Evolutionary conservation across 1,140 invertebrate genomes (phyloP), one percentile per base, ranked within the genome.

Genomic region (Camponotus pennsylvanicus): DNA sequence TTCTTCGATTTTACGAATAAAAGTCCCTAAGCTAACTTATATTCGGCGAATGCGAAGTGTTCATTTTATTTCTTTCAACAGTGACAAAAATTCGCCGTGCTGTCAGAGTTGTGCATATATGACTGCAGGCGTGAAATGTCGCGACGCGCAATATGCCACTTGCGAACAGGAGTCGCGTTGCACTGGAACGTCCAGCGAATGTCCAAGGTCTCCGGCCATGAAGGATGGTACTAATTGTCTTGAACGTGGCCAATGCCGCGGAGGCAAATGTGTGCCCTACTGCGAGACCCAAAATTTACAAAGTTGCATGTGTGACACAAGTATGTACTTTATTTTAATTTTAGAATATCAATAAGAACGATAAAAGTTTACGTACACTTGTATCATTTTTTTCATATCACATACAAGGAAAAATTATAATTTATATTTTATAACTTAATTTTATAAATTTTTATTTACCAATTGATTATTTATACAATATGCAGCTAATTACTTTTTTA

Each of bases 71-170:
- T 73, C 84, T 95, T 96, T 75, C 93, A 98, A 79, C 93, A 98
- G 98, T 93, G 98, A 99, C 94, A 98, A 98, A 93, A 99, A 99
- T 94, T 98, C 98, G 0, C 98, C 98, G 0, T 99, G 99, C 93
- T 99, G 99, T 92, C 97, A 98, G 93, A 97, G 97, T 88, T 99
- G 98, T 92, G 97, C 98, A 90, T 98, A 97, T 91, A 98, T 99
- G 96, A 96, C 96, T 82, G 95, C 96, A 8, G 97, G 97, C 0
- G 96, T 97, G 8, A 98, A 98, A 92, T 99, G 98, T 92, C 96
- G 98, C 27, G 98, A 98, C 89, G 98, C 98, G 0, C 98, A 98
- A 92, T 97, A 97, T 89, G 97, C 98, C 0, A 98, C 98, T 49
- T 99, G 98, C 93, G 98, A 99, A 94, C 97, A 98, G 93, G 97